Percentiles rank a stretch among this genome's conserved stretches.
Conservation (phyloP, 2,888 invertebrate genomes). For the Hypercompe scribonia region DNA sequence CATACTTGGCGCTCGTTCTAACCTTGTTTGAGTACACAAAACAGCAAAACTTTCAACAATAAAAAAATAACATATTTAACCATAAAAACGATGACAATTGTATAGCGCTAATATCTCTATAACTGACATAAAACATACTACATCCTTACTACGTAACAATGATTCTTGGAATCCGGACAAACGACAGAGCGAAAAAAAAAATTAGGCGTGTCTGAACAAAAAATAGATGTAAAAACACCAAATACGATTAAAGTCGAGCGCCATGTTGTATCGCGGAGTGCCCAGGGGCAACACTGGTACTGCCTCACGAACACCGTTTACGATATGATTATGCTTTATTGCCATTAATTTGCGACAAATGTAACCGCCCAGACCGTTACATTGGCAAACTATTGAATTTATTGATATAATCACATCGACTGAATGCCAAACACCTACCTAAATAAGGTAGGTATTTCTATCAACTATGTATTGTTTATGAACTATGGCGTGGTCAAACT, state of each 20-base stretch:
- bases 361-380: slow-evolving; percentile 79
- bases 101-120: not conserved
- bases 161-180: slow-evolving; percentile 2
- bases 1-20: not conserved
- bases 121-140: not conserved
- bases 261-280: slow-evolving; percentile 72
- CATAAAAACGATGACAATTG: not conserved
- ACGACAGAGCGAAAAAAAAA: slow-evolving; percentile 32
- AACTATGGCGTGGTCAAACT: not conserved
- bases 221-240: slow-evolving; percentile 28
- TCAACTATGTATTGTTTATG: not conserved
- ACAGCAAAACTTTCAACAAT: no score
- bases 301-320: slow-evolving; percentile 69
- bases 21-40: no score
- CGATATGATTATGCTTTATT: slow-evolving; percentile 84
- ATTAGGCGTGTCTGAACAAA: slow-evolving; percentile 25
- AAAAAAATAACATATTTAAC: no score
- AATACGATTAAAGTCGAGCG: slow-evolving; percentile 65
- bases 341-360: slow-evolving; percentile 84
- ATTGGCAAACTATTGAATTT: slow-evolving; percentile 66
- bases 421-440: slow-evolving; percentile 34
- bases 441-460: not conserved
- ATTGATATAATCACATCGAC: slow-evolving; percentile 63
- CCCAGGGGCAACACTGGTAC: slow-evolving; percentile 66
- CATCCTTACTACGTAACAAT: not conserved